These are phyloP conservation scores for Pediacus dermestoides DNA, from an alignment of 2,888 invertebrate species.

Conservation along the genomic window DNA sequence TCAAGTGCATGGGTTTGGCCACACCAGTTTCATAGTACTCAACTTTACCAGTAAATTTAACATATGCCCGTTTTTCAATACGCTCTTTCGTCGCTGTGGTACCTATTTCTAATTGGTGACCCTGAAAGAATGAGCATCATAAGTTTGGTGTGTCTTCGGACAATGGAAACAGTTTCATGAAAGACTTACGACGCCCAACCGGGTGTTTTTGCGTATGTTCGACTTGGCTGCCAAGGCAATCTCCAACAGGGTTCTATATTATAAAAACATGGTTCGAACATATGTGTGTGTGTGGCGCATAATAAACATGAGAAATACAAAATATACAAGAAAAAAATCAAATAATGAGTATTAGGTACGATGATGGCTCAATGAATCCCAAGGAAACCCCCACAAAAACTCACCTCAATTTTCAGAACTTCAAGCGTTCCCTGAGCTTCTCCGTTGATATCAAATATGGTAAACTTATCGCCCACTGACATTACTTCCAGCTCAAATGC, in stretches of 20 bases:
- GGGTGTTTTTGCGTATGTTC: no score
- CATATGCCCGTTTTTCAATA: slow-evolving; percentile 61
- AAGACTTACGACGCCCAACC: slow-evolving; percentile 45
- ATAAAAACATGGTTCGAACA: slow-evolving; percentile 21
- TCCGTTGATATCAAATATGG: slow-evolving; percentile 65
- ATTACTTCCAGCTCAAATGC: slow-evolving; percentile 68
- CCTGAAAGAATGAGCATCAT: slow-evolving; percentile 51
- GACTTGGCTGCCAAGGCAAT: no score
- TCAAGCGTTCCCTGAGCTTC: slow-evolving; percentile 66
- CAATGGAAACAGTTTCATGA: slow-evolving; percentile 21
- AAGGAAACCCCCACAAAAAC: slow-evolving; percentile 15
- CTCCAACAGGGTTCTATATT: no score
- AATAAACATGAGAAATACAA: slow-evolving; percentile 13
- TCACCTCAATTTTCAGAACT: slow-evolving; percentile 64
- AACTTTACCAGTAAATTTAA: slow-evolving; percentile 62
- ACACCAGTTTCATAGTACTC: slow-evolving; percentile 66
- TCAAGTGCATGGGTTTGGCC: slow-evolving; percentile 57
- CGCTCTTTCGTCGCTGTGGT: slow-evolving; percentile 42
- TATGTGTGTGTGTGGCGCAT: slow-evolving; percentile 19
- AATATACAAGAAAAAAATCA: no score
- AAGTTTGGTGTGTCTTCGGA: slow-evolving; percentile 26
- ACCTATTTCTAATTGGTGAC: slow-evolving; percentile 52
- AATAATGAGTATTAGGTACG: slow-evolving; percentile 9
- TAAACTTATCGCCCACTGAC: slow-evolving; percentile 66
- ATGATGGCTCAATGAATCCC: no score